phyloP scores from a whole-genome alignment of 2,797 vertebrate genomes.

The Bovichtus variegatus region DNA sequence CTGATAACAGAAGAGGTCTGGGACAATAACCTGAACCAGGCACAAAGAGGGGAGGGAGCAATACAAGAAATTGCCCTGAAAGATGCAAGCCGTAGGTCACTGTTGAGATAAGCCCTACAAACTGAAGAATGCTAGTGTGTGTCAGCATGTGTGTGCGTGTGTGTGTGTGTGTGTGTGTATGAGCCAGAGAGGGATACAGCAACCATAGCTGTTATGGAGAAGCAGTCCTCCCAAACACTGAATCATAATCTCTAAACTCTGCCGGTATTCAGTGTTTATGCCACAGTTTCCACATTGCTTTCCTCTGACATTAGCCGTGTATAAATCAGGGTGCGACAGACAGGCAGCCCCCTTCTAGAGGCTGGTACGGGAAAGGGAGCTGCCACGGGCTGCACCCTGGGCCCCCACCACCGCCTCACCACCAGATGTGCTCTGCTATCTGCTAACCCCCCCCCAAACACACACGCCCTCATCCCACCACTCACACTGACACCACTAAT shows the following conservation, averaged over 20 bases:
- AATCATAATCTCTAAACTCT: slow-evolving; percentile 91
- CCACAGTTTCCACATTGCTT: slow-evolving; percentile 92
- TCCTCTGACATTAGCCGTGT: slow-evolving; percentile 88
- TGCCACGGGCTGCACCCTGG: slow-evolving; percentile 89
- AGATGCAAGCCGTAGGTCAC: slow-evolving; percentile 58
- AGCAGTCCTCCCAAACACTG: slow-evolving; percentile 88
- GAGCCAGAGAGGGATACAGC: slow-evolving; percentile 6
- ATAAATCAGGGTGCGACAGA: slow-evolving; percentile 89
- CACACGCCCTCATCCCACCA: slow-evolving; percentile 68
- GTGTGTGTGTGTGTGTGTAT: slow-evolving; percentile 37
- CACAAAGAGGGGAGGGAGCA: neutral
- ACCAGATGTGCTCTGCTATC: slow-evolving; percentile 87
- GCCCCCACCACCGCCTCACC: slow-evolving; percentile 69
- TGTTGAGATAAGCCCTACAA: slow-evolving; percentile 60
- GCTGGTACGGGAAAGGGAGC: slow-evolving; percentile 92
- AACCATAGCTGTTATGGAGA: slow-evolving; percentile 47
- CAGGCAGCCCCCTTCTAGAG: slow-evolving; percentile 92
- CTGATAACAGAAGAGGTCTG: slow-evolving; percentile 40
- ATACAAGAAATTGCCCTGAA: slow-evolving; percentile 42
- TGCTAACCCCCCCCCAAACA: slow-evolving; percentile 53
- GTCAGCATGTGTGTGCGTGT: slow-evolving; percentile 17
- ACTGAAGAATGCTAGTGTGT: slow-evolving; percentile 52
- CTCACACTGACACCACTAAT: slow-evolving; percentile 81
- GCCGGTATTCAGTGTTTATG: slow-evolving; percentile 92
- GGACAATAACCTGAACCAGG: slow-evolving; percentile 48